Conservation (phyloP, 1,140 invertebrate genomes). For the Drosophila tristis region DNA sequence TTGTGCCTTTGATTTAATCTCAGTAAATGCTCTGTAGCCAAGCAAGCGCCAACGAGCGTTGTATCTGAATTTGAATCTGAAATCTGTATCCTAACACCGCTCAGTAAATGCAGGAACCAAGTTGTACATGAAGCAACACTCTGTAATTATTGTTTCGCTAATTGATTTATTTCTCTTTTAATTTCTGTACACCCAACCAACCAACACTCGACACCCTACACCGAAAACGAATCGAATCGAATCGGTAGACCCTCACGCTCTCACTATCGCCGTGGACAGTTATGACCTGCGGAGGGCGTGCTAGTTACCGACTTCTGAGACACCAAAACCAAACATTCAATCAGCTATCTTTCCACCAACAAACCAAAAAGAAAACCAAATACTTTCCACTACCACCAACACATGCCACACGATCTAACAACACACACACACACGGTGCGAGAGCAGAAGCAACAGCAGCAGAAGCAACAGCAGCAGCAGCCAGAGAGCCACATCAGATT, state of each 20-base stretch:
- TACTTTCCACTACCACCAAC: conserved; percentile 46
- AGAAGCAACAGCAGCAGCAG: conserved; percentile 8
- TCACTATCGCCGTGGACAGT: conserved; percentile 81
- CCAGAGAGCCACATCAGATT: conserved; percentile 25
- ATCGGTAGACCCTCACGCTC: conserved; percentile 81
- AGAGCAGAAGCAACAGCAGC: conserved; percentile 23
- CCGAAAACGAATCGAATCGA: conserved; percentile 30
- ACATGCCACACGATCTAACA: conserved; percentile 41
- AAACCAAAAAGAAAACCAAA: conserved; percentile 25
- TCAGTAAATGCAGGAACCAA: conserved; percentile 51
- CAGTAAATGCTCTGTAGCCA: too few species aligned
- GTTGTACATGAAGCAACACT: conserved; percentile 45
- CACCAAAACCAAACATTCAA: conserved; percentile 55
- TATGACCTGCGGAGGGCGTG: conserved; percentile 80
- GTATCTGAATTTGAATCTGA: conserved; percentile 3
- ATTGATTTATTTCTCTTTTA: conserved; percentile 79
- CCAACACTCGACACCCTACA: conserved; percentile 32
- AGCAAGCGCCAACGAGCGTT: too few species aligned
- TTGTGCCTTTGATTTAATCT: conserved; percentile 20
- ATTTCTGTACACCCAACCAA: conserved; percentile 68
- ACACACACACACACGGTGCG: conserved; percentile 20
- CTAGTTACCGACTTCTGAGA: conserved; percentile 81
- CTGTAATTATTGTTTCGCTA: conserved; percentile 74
- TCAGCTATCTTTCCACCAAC: conserved; percentile 62
- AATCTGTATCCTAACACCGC: conserved; percentile 38